phyloP scores from a whole-genome alignment of 37 sponge, comb jelly and placozoan species.

The Hormiphora californensis region DNA sequence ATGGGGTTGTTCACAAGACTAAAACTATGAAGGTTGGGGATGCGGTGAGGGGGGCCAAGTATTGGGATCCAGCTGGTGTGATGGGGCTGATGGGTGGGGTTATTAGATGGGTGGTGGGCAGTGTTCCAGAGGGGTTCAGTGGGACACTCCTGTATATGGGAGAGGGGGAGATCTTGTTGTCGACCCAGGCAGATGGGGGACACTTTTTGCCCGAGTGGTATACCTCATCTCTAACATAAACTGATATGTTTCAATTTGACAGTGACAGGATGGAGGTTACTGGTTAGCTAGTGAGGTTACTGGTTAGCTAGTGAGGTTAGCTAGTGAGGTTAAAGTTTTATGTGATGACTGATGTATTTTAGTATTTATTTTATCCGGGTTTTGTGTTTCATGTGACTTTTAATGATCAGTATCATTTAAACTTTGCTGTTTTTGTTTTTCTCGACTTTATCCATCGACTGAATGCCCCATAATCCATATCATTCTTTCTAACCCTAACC shows the following conservation, averaged over 20 bases:
- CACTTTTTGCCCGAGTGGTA: slow-evolving; percentile 28
- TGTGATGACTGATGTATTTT: no score
- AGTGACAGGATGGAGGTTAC: no score
- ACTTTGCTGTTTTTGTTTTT: no score
- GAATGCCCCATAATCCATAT: no score
- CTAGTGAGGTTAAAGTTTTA: no score
- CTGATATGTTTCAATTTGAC: not conserved
- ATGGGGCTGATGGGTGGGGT: slow-evolving; percentile 13
- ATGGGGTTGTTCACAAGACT: not conserved
- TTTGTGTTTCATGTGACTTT: no score
- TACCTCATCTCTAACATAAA: not conserved
- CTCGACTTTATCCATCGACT: no score
- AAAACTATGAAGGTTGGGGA: not conserved
- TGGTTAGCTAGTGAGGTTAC: no score
- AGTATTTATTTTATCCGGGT: no score
- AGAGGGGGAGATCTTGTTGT: not conserved
- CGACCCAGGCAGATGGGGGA: not conserved
- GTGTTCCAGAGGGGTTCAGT: not conserved
- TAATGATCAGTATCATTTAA: no score
- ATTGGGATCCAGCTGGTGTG: not conserved
- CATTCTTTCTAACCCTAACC: no score
- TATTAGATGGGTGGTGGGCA: not conserved
- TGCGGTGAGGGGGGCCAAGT: not conserved
- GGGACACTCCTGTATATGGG: not conserved
- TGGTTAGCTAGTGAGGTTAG: no score